A percentile compares a stretch with the other conserved stretches of the same genome.
Conservation (phyloP, 1,140 invertebrate species). For the Xylocopa sonorina region DNA sequence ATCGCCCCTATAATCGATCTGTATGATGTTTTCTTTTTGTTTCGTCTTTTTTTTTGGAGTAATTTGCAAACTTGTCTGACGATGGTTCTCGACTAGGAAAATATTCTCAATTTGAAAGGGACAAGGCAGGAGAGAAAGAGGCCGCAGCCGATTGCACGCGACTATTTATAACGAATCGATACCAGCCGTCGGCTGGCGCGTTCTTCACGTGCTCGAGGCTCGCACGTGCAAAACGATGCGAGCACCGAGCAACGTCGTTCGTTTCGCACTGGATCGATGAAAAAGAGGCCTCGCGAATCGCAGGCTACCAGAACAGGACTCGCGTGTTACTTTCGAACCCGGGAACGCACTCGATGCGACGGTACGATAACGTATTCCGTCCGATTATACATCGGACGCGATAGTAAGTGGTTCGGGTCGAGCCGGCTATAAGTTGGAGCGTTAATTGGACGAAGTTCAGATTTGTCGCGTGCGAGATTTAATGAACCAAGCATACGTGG, state of each 20-base stretch:
- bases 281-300: constrained; percentile 8
- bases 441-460: constrained; percentile 39
- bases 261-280: constrained; percentile 3
- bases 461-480: constrained; percentile 42
- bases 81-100: background rate
- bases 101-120: background rate
- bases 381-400: constrained; percentile 25
- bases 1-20: too few species aligned
- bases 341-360: background rate
- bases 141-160: constrained; percentile 52
- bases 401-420: constrained; percentile 18
- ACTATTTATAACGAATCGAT: constrained; percentile 71
- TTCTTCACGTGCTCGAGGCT: constrained; percentile 52
- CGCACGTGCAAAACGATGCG: constrained; percentile 41
- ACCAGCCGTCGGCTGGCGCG: constrained; percentile 49
- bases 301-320: constrained; percentile 2
- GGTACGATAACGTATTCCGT: background rate
- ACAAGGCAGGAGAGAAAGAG: background rate
- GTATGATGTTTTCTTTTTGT: too few species aligned
- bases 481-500: constrained; percentile 33
- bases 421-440: constrained; percentile 33
- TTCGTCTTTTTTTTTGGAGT: too few species aligned
- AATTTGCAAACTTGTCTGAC: too few species aligned
- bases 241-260: background rate
- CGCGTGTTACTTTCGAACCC: constrained; percentile 7